phyloP scores from a whole-genome alignment of 2,797 vertebrate species.

The Microtus californicus region DNA sequence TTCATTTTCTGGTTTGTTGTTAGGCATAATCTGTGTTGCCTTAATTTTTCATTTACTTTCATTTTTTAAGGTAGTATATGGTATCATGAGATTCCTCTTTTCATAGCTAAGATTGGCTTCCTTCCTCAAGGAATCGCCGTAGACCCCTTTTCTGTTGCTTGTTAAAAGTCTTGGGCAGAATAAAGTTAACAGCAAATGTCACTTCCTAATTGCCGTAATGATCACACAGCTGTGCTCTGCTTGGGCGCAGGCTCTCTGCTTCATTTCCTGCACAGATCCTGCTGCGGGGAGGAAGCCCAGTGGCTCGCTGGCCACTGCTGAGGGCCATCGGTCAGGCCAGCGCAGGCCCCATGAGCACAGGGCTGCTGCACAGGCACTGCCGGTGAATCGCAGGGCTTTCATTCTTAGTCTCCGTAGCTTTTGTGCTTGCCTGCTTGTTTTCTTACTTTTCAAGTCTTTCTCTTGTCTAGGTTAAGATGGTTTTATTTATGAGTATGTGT shows the following conservation, averaged over 20 bases:
- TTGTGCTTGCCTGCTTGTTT: not conserved
- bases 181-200: constrained; percentile 86
- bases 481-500: constrained; percentile 87
- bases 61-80: not conserved
- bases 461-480: constrained; percentile 76
- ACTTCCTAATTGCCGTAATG: constrained; percentile 87
- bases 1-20: constrained; percentile 38
- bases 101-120: constrained; percentile 39
- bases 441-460: constrained; percentile 69
- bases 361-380: fast-evolving
- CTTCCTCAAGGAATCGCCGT: constrained; percentile 27
- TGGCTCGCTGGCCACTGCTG: constrained; percentile 72
- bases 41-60: not conserved
- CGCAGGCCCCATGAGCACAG: not conserved
- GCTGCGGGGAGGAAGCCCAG: constrained; percentile 75
- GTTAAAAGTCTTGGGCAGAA: constrained; percentile 80
- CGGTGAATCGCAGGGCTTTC: fast-evolving
- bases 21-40: not conserved
- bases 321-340: not conserved
- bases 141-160: not conserved
- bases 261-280: constrained; percentile 85
- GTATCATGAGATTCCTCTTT: constrained; percentile 22
- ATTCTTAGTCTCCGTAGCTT: not conserved
- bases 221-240: constrained; percentile 86
- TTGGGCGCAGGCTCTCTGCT: constrained; percentile 81